Evolutionary conservation across 2,888 invertebrate species (phyloP).

Genomic region (Xanthia togata): DNA sequence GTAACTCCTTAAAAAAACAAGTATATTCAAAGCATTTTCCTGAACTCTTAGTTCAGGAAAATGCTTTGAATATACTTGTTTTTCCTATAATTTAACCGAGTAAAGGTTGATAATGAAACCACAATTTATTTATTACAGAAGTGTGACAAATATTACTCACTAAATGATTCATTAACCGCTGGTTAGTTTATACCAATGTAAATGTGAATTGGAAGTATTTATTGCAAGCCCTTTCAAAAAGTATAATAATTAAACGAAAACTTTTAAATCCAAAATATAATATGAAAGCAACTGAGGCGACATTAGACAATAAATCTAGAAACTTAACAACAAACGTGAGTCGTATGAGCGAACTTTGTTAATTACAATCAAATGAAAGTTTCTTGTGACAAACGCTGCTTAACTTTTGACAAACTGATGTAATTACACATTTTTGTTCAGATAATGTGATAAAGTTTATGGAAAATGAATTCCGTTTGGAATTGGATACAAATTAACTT

Average conservation of each 20-base stretch:
- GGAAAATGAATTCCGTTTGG: not conserved
- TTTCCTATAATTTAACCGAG: conserved; percentile 6
- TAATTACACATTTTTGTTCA: conserved; percentile 61
- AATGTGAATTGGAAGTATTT: not conserved
- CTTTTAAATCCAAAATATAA: conserved; percentile 18
- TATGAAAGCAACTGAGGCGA: conserved; percentile 32
- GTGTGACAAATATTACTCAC: conserved; percentile 12
- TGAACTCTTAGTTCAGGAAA: conserved; percentile 3
- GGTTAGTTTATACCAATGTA: not conserved
- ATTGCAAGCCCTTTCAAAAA: not conserved
- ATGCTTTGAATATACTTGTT: conserved; percentile 3
- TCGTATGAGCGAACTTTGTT: conserved; percentile 60
- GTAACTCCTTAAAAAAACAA: not conserved
- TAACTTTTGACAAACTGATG: conserved; percentile 62
- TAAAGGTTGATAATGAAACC: conserved; percentile 10
- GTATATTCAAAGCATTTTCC: too few species aligned
- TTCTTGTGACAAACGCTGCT: conserved; percentile 48
- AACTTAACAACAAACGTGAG: conserved; percentile 49
- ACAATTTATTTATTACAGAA: conserved; percentile 5
- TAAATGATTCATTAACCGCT: conserved; percentile 24
- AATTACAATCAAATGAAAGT: conserved; percentile 63
- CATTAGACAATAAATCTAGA: conserved; percentile 47
- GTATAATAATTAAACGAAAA: not conserved
- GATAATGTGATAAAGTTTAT: conserved; percentile 4
- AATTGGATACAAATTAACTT: not conserved